Conservation (phyloP, 2,797 vertebrate species). For the Sternotherus odoratus region DNA sequence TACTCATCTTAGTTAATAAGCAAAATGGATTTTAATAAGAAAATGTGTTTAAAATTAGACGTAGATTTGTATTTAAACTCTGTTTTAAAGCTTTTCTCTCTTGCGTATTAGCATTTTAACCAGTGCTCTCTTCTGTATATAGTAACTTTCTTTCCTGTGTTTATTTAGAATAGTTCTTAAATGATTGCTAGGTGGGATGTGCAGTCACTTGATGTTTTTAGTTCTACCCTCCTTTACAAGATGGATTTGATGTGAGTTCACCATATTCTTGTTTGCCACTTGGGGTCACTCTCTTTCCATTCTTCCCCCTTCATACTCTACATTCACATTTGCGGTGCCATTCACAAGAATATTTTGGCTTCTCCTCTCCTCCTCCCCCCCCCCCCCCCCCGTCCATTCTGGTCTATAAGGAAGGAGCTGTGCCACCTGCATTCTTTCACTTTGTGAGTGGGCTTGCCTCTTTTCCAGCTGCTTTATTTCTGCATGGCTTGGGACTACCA, state of each 20-base stretch:
- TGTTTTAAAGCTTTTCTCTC: not conserved
- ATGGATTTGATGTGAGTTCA: not conserved
- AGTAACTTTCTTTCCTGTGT: not conserved
- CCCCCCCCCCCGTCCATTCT: not conserved
- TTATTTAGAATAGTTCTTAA: not conserved
- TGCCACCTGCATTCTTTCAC: not conserved
- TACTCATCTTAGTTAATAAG: not conserved
- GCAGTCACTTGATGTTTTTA: not conserved
- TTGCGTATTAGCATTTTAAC: not conserved
- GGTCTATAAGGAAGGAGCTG: not conserved
- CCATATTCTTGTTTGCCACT: not conserved
- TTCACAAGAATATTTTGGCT: not conserved
- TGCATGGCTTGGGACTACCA: not conserved
- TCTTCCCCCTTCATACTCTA: not conserved
- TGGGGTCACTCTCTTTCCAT: not conserved
- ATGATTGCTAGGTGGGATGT: not conserved
- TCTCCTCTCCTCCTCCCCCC: no score
- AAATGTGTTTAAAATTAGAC: not conserved
- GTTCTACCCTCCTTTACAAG: not conserved
- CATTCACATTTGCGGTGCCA: not conserved
- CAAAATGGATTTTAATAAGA: not conserved
- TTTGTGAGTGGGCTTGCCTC: not conserved
- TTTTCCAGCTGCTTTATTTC: not conserved
- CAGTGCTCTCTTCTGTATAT: not conserved
- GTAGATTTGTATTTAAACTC: not conserved